phyloP scores from a whole-genome alignment of 2,113 vertebrate species.

The Larimichthys polyactis region DNA sequence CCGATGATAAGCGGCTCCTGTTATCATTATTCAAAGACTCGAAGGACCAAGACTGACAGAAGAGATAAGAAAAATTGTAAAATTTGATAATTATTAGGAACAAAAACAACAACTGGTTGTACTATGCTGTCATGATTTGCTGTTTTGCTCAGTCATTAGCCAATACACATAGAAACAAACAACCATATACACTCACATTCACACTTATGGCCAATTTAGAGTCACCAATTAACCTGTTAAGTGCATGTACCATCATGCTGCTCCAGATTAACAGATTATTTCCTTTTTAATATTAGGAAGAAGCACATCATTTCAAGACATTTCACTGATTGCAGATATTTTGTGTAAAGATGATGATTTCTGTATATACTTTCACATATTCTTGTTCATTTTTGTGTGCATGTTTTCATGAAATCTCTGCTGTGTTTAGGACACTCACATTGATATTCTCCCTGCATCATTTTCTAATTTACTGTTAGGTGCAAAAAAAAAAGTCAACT shows the following conservation, averaged over 20 bases:
- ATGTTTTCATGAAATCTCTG: not conserved
- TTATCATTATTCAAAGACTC: not conserved
- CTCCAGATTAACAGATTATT: too few species aligned
- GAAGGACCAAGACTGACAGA: not conserved
- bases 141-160: not conserved
- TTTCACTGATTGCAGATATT: not conserved
- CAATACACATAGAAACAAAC: not conserved
- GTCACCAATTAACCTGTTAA: too few species aligned
- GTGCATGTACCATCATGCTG: too few species aligned
- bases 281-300: not conserved
- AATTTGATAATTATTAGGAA: not conserved
- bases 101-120: not conserved
- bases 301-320: not conserved
- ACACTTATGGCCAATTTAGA: too few species aligned
- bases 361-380: not conserved
- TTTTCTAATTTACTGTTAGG: not conserved
- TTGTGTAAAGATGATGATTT: not conserved
- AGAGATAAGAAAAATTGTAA: not conserved
- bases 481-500: not conserved
- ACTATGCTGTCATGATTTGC: not conserved
- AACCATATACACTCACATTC: too few species aligned
- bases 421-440: not conserved
- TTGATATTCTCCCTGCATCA: not conserved
- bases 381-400: not conserved
- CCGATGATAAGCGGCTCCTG: not conserved